Conservation (phyloP, 2,113 vertebrate genomes). For the Bungarus multicinctus region DNA sequence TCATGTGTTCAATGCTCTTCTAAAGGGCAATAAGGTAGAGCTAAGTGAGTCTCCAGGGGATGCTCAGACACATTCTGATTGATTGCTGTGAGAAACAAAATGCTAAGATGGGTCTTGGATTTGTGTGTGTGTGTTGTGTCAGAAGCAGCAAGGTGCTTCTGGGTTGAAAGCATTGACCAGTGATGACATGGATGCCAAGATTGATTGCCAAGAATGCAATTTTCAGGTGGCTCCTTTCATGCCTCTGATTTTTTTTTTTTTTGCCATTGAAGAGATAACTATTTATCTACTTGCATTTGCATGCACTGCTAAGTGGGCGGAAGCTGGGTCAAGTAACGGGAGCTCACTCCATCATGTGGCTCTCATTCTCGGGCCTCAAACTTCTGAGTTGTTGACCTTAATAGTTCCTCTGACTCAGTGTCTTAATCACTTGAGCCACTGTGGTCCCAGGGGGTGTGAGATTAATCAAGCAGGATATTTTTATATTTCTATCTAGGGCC, state of each 20-base stretch:
- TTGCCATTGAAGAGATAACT: not conserved
- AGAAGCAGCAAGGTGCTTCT: not conserved
- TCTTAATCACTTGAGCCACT: not conserved
- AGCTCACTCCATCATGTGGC: not conserved
- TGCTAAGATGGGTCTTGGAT: not conserved
- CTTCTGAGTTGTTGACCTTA: not conserved
- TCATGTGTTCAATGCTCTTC: not conserved
- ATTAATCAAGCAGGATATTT: not conserved
- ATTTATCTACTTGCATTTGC: not conserved
- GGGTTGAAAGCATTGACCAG: not conserved
- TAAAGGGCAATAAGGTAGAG: not conserved
- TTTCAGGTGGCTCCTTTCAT: not conserved
- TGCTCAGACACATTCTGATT: not conserved
- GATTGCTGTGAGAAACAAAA: not conserved
- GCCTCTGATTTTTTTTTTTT: not conserved
- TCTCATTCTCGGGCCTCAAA: not conserved
- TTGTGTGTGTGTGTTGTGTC: not conserved
- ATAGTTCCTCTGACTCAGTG: not conserved
- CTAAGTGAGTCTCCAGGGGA: not conserved
- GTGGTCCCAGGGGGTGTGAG: not conserved
- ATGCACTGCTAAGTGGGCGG: not conserved
- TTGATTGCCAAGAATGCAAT: not conserved
- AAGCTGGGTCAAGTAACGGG: not conserved
- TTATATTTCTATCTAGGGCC: not conserved
- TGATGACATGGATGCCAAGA: not conserved